A percentile compares a stretch with the other conserved stretches of the same genome.
Evolutionary conservation across 2,113 vertebrate genomes (phyloP).

Genomic region (Alces alces): DNA sequence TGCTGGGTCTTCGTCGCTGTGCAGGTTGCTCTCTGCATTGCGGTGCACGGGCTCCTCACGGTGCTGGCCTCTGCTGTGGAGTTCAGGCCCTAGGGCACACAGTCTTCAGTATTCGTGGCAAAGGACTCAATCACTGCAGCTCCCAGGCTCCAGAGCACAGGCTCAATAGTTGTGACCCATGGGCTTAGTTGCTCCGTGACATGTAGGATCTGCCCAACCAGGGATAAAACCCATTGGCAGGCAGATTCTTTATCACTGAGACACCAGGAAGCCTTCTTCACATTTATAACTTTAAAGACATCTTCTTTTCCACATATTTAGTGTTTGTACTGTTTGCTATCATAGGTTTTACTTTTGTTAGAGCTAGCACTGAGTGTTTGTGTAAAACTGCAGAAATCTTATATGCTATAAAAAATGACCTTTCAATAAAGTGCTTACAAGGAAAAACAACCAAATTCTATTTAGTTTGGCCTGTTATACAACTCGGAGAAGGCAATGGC

Average conservation of each 20-base stretch:
- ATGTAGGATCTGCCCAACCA: not conserved
- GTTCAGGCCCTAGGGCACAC: not conserved
- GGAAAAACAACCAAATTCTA: not conserved
- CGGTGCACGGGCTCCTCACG: not conserved
- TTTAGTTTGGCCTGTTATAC: not conserved
- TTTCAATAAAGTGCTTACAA: not conserved
- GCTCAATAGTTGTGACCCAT: not conserved
- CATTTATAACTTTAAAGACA: not conserved
- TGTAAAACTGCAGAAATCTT: not conserved
- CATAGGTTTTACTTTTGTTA: not conserved
- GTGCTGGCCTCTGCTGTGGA: not conserved
- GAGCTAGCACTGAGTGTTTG: not conserved
- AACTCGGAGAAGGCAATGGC: not conserved
- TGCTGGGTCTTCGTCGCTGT: not conserved
- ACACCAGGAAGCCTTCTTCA: not conserved
- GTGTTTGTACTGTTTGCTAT: not conserved
- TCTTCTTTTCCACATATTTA: not conserved
- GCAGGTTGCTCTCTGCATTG: not conserved
- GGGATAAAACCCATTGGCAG: not conserved
- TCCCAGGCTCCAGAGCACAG: not conserved
- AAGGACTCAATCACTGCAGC: rapidly evolving
- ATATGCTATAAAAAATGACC: not conserved
- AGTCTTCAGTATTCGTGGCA: not conserved
- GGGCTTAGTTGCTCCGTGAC: not conserved
- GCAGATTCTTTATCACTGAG: not conserved